Evolutionary conservation across 2,113 vertebrate species (phyloP), one percentile per base, ranked within the genome.

Genomic region (Corvus moneduloides): DNA sequence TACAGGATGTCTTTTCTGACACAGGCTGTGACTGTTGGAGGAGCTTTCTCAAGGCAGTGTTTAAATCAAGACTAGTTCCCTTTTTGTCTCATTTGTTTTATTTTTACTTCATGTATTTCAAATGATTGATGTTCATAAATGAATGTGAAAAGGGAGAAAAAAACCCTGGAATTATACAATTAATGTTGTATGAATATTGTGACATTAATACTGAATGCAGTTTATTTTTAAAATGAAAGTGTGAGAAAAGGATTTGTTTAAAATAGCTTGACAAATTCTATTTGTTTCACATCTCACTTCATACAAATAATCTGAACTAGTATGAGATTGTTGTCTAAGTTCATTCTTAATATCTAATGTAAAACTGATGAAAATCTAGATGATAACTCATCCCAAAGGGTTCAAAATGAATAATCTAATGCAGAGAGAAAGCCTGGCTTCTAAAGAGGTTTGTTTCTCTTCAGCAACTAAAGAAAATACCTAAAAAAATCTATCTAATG

Each of bases 1-100:
- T 84, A 74, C 30, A 84, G 90, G 55, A 39, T 81, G 10, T 68
- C 49, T 92, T 94, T 96, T 90, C 59, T 94, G 68, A 52, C 75
- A 44, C 10, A 33, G 48, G 20, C 18, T 69, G n/a, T 49, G 67
- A 16, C 39, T 90, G 41, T 63, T 76, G 58, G 59, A 77, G 43
- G n/a, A 83, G 41, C 19, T 71, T 10, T 77, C 19, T 88, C 63
- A 61, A 74, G 35, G 24, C 17, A 64, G 32, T 35, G 18, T 35
- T 44, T 67, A 41, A 52, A 62, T 87, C 54, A 64, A 48, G 43
- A 39, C 4, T 41, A 41, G 4, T 17, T 72, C 56, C 4, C 2
- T 49, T 77, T n/a, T 37, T 68, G 12, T n/a, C 46, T 63, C 24
- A 9, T 51, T 68, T 74, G 6, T 75, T 56, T 87, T 58, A 37